Conservation (phyloP, 2,888 invertebrate genomes). For the Ethmia dodecea region DNA sequence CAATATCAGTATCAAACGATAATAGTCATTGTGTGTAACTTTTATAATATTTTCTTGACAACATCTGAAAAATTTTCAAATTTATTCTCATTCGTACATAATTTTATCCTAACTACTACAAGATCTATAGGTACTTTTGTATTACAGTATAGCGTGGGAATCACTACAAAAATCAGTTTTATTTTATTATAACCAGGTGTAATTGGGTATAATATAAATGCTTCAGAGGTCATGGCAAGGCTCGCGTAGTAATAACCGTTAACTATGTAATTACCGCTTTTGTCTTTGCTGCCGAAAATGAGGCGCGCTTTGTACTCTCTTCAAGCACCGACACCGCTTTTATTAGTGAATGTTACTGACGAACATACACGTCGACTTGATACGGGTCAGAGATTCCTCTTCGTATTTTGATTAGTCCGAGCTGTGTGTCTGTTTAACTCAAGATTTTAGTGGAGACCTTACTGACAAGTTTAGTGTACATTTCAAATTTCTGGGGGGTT, state of each 20-base stretch:
- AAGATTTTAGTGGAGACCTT: too few relatives aligned
- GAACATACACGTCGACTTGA: slow-evolving; percentile 22
- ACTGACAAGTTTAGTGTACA: too few relatives aligned
- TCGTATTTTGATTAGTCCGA: slow-evolving; percentile 2
- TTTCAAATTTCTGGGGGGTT: too few relatives aligned
- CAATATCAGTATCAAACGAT: too few relatives aligned
- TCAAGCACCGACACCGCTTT: slow-evolving; percentile 43
- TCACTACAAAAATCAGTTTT: slow-evolving; percentile 25
- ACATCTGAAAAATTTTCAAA: too few relatives aligned
- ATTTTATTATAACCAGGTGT: slow-evolving; percentile 29
- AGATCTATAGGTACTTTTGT: too few relatives aligned
- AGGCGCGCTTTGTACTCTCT: slow-evolving; percentile 54
- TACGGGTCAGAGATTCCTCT: slow-evolving; percentile 36
- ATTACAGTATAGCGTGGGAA: slow-evolving; percentile 16
- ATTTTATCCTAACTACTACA: too few relatives aligned
- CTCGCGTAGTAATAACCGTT: slow-evolving; percentile 29
- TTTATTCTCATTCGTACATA: too few relatives aligned
- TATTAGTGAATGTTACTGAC: slow-evolving; percentile 21
- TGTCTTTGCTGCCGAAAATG: slow-evolving; percentile 65
- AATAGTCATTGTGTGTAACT: too few relatives aligned
- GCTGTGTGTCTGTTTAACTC: too few relatives aligned
- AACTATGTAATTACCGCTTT: slow-evolving; percentile 59
- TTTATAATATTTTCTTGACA: too few relatives aligned
- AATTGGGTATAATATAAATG: slow-evolving; percentile 24
- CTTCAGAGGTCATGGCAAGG: slow-evolving; percentile 6